Base-by-base conservation (phyloP, 2,888 invertebrate species). In the Thyatira batis region DNA sequence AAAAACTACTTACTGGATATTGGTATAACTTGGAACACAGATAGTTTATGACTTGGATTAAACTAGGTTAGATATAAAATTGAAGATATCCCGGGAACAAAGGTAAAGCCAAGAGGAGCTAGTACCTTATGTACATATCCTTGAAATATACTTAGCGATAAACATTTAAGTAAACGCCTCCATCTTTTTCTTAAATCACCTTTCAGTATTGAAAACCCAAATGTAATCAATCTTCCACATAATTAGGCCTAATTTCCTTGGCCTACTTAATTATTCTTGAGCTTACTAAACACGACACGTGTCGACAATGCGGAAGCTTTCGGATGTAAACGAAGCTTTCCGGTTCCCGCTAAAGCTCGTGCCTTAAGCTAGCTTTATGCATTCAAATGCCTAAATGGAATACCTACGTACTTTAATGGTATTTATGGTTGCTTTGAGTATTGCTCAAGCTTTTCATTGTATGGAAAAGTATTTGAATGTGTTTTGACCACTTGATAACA, bases 301-400 rank as follows among this genome's bases (percentile, higher is more conserved):
- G 48, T 27, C 25, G 27, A 48, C 48, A 23, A 27, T 27, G 48
- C 39, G 39, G 39, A 39, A 17, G 2, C 17, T 6, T 17, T 6
- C 33, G 48, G 48, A 48, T 48, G 48, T 13, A 48, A 48, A 48
- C 27, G 28, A 21, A 48, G 20, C 4, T 27, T n/a, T 27, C 20
- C 27, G 27, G 27, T 27, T 48, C 28, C 27, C 48, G 48, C 48
- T 48, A 48, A 48, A 27, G 48, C 48, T 11, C 20, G 5, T 27
- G 48, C 27, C 10, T 48, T 48, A 48, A 27, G 10, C 5, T 27
- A 48, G 10, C 48, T 27, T 48, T 50, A 58, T 69, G 58, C 64
- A 72, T 70, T 58, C 63, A 65, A 65, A 69, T 61, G 60, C 65
- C 65, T 68, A 69, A 69, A 69, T 64, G 60, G 61, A 67, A 62